Evolutionary conservation across 1,140 invertebrate genomes (phyloP), one percentile per base, ranked within the genome.

Genomic region (Dinoponera quadriceps): DNA sequence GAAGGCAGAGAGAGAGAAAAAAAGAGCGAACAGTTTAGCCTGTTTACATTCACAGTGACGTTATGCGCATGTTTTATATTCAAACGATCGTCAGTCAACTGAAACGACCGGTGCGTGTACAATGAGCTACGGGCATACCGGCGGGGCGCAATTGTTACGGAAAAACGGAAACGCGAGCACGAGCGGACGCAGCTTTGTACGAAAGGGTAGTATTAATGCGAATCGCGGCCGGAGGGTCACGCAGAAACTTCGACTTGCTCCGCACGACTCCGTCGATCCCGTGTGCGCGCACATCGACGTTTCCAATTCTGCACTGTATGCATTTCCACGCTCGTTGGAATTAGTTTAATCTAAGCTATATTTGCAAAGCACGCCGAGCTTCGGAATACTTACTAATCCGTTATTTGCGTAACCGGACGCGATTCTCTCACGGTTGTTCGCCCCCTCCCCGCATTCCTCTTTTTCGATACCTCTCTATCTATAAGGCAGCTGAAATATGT

Each of bases 341-440:
- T 65, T 44, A 44, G 63, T 65, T 65, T 65, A 48, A 65, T 65
- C n/a, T 65, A 65, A 65, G n/a, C 63, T 65, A 27, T 65, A 65
- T 65, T 44, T 65, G 63, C 33, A 9, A 2, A 44, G n/a, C 27
- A 14, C 20, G 20, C 33, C 18, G 29, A 38, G 13, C 11, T 9
- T 9, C 18, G n/a, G 60, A 9, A 7, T 2, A 1, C 33, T 44
- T 38, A 20, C 11, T 65, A 48, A 48, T 65, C 63, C 63, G 14
- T 44, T 44, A 65, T 65, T 65, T 65, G 62, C 33, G 29, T 65
- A 22, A 22, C 62, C 62, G 54, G 29, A 0, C 18, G 1, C 27
- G 29, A 38, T 38, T 38, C 18, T 9, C 38, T 44, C 38, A n/a
- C n/a, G n/a, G 25, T 2, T 63, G 38, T 38, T 22, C 33, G 33